These are phyloP conservation scores for Melanargia galathea DNA, from an alignment of 2,888 invertebrate species.

Conservation along the genomic window DNA sequence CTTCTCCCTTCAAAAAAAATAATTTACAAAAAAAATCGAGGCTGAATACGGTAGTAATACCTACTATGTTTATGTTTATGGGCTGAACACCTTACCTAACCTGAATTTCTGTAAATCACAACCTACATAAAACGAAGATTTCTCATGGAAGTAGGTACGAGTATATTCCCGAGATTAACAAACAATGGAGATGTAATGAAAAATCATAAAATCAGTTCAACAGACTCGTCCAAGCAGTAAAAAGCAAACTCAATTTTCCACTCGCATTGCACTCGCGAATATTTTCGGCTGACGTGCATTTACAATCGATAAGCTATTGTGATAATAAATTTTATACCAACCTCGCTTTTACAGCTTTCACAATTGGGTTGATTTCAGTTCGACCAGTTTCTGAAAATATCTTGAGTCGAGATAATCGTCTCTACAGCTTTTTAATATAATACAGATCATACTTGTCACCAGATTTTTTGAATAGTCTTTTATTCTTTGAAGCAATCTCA, in stretches of 20 bases:
- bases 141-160: too few relatives aligned
- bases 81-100: too few relatives aligned
- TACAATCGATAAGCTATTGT: constrained; percentile 20
- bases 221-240: constrained; percentile 12
- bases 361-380: not conserved
- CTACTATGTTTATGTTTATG: too few relatives aligned
- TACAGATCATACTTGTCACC: constrained; percentile 17
- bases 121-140: too few relatives aligned
- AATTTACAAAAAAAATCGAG: too few relatives aligned
- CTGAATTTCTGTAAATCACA: too few relatives aligned
- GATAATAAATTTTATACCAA: not conserved
- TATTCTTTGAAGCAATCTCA: not conserved
- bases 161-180: too few relatives aligned
- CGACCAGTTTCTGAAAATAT: not conserved
- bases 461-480: constrained; percentile 16
- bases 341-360: not conserved
- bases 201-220: constrained; percentile 12
- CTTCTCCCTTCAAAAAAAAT: too few relatives aligned
- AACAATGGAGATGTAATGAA: not conserved
- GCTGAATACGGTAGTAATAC: too few relatives aligned
- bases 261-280: constrained; percentile 20
- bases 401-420: constrained; percentile 14
- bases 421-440: constrained; percentile 19
- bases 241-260: constrained; percentile 18
- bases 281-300: constrained; percentile 18